Evolutionary conservation across 2,113 vertebrate species (phyloP).

Genomic region (Lagopus muta): DNA sequence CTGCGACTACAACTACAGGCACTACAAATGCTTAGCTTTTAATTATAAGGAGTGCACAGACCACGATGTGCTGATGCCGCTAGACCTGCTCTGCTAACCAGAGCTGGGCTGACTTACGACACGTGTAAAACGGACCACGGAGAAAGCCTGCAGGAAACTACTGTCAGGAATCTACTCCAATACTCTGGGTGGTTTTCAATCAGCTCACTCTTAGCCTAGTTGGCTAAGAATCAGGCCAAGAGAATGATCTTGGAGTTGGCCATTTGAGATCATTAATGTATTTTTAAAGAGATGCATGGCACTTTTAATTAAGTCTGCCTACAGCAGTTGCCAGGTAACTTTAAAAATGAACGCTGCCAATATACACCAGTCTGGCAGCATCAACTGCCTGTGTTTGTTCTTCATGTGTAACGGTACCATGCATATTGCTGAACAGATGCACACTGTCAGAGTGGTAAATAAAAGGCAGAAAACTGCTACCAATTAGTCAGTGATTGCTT

Average conservation of each 20-base stretch:
- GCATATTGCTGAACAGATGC: neutral
- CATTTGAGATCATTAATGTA: neutral
- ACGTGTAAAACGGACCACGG: neutral
- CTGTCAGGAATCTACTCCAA: neutral
- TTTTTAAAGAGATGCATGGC: fast-evolving
- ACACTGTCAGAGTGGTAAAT: neutral
- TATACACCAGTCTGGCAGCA: neutral
- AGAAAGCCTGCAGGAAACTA: neutral
- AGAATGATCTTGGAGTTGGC: neutral
- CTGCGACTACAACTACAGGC: neutral
- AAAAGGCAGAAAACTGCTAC: neutral
- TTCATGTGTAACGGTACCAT: neutral
- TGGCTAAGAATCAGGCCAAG: neutral
- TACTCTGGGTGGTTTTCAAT: neutral
- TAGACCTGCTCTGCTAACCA: neutral
- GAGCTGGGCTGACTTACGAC: neutral
- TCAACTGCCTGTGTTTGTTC: neutral
- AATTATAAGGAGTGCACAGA: constrained; percentile 12
- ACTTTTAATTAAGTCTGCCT: constrained; percentile 5
- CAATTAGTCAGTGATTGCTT: neutral
- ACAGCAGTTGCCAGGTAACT: neutral
- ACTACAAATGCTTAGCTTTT: constrained; percentile 7
- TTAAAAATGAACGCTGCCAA: neutral
- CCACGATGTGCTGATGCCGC: neutral
- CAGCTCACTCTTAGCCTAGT: neutral